Conservation (phyloP, 2,797 vertebrate genomes). For the Enoplosus armatus region DNA sequence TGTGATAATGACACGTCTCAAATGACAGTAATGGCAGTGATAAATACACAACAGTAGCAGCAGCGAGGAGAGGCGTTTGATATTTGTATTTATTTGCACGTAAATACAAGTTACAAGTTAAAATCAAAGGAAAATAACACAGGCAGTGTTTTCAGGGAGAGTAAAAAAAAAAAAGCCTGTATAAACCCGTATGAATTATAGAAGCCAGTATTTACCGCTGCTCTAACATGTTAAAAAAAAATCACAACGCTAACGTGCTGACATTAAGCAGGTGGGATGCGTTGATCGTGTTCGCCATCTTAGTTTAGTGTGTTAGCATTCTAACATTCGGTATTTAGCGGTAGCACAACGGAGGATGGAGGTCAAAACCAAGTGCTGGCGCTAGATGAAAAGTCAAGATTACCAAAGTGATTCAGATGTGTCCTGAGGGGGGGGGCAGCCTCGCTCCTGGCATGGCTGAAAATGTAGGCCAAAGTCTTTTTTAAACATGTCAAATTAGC, state of each 20-base stretch:
- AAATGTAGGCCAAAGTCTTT: background rate
- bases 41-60: background rate
- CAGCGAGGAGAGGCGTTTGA: background rate
- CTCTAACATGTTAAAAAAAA: background rate
- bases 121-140: background rate
- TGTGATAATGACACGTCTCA: background rate
- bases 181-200: background rate
- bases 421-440: background rate
- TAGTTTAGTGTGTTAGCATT: background rate
- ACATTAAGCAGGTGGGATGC: background rate
- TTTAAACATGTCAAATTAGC: background rate
- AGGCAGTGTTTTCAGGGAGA: background rate
- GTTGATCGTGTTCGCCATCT: background rate
- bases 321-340: background rate
- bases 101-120: no score
- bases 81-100: background rate
- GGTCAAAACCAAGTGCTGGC: background rate
- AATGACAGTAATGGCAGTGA: background rate
- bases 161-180: background rate
- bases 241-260: background rate
- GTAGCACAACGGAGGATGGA: background rate
- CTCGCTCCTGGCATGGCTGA: background rate
- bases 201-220: background rate
- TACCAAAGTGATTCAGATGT: background rate
- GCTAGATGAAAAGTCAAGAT: background rate